Evolutionary conservation across 2,888 invertebrate species (phyloP).

Genomic region (Ophraella communa): DNA sequence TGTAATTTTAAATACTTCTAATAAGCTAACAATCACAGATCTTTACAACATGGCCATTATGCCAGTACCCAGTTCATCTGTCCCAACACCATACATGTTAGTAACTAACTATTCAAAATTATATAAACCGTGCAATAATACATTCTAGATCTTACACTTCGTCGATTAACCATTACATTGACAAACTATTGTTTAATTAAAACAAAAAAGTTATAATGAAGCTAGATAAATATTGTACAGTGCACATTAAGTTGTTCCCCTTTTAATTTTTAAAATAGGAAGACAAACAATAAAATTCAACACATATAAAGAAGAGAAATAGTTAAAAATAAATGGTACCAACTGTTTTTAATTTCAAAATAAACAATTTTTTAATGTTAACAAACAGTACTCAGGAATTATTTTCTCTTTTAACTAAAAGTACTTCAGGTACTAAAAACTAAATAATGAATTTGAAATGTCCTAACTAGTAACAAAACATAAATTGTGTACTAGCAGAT

Average conservation of each 20-base stretch:
- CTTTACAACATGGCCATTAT: slow-evolving; percentile 41
- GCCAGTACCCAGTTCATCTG: slow-evolving; percentile 44
- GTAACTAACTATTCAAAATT: slow-evolving; percentile 25
- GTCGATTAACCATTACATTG: neutral
- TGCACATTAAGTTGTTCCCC: neutral
- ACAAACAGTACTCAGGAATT: neutral
- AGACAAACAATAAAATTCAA: neutral
- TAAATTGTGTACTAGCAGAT: no score
- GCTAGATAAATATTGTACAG: neutral
- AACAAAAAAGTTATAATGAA: neutral
- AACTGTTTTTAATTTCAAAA: neutral
- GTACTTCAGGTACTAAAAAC: neutral
- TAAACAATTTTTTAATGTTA: neutral
- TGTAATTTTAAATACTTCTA: slow-evolving; percentile 41
- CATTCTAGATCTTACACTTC: slow-evolving; percentile 18
- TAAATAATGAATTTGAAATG: neutral
- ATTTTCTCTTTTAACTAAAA: no score
- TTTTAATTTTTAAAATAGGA: neutral
- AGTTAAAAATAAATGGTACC: neutral
- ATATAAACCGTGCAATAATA: slow-evolving; percentile 12
- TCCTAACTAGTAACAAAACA: neutral
- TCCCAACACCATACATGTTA: slow-evolving; percentile 42
- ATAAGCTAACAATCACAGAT: slow-evolving; percentile 49
- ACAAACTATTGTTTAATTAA: neutral
- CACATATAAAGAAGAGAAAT: neutral